phyloP scores from a whole-genome alignment of 2,888 invertebrate genomes.

The Torymus auratus region DNA sequence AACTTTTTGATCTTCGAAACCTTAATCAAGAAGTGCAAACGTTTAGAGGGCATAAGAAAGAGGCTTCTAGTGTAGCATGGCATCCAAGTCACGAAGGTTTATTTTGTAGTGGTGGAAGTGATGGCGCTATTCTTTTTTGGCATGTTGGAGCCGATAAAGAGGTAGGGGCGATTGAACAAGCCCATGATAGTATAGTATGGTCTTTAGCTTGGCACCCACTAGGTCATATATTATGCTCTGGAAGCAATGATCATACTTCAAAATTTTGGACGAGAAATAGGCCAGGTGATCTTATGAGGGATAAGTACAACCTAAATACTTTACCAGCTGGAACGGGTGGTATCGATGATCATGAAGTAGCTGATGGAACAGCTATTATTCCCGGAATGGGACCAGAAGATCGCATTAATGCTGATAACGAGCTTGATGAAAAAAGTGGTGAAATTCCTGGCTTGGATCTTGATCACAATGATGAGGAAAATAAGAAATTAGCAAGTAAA shows the following conservation, averaged over 20 bases:
- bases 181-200: conserved; percentile 99
- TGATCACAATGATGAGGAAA: conserved; percentile 84
- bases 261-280: conserved; percentile 99
- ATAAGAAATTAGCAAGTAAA: conserved; percentile 82
- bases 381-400: conserved; percentile 99
- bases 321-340: conserved; percentile 89
- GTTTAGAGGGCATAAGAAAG: conserved; percentile 99
- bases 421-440: conserved; percentile 75
- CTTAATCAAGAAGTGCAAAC: conserved; percentile 96
- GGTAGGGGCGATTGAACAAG: conserved; percentile 98
- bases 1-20: conserved; percentile 98
- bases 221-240: conserved; percentile 98
- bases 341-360: conserved; percentile 84
- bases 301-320: conserved; percentile 97
- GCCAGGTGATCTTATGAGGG: conserved; percentile 98
- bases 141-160: conserved; percentile 98
- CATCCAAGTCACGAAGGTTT: conserved; percentile 98
- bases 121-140: conserved; percentile 99
- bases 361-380: conserved; percentile 88
- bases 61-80: conserved; percentile 98
- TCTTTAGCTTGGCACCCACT: conserved; percentile 99
- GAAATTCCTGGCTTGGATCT: conserved; percentile 92
- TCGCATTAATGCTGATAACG: conserved; percentile 82
- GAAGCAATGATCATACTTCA: conserved; percentile 99
- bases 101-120: conserved; percentile 98